Base-by-base conservation (phyloP, 2,888 invertebrate species). In the Slavum lentiscoides region DNA sequence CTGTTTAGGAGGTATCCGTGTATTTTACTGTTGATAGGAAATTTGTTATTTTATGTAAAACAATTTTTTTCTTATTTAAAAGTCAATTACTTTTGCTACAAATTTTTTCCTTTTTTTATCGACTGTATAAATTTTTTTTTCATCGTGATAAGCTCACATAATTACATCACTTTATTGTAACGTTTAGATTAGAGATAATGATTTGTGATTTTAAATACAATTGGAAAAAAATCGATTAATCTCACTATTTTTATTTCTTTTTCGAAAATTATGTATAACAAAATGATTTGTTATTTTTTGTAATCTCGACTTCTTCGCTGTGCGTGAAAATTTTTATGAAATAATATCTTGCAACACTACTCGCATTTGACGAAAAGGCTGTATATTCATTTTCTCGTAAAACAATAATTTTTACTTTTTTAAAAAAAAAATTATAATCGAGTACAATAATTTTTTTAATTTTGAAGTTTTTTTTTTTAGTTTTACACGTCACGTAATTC, bases 61-160 rank as follows among this genome's bases (percentile, higher is more conserved):
- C 58, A n/a, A 68, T 59, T 53, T 67, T 68, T 8, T 7, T 30
- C 15, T 23, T 67, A 67, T 59, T 68, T 76, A n/a, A 68, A 77
- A 70, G 69, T 77, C 69, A 77, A 77, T 77, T 77, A 69, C 37
- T 77, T 70, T 70, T 70, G 21, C n/a, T 61, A 61, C 76, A 61
- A 61, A 21, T 53, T 39, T 58, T 58, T 67, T 67, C 5, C 23
- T 6, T 59, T 21, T 37, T 55, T 66, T 58, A 58, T 75, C 17
- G n/a, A 74, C 37, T 53, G 23, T 66, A 75, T 19, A 13, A n/a
- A 30, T 59, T 43, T 69, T 62, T 61, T 67, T 68, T 30, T 77
- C 43, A 69, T 49, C 19, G 7, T 58, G 39, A 30, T 11, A 55
- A n/a, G 75, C 75, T 72, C 58, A 72, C 62, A 66, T 69, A 66